Percentiles rank a stretch among this genome's conserved stretches.
These are phyloP conservation scores for Heliconius cydno DNA, from an alignment of 2,888 invertebrate species.

Conservation along the genomic window DNA sequence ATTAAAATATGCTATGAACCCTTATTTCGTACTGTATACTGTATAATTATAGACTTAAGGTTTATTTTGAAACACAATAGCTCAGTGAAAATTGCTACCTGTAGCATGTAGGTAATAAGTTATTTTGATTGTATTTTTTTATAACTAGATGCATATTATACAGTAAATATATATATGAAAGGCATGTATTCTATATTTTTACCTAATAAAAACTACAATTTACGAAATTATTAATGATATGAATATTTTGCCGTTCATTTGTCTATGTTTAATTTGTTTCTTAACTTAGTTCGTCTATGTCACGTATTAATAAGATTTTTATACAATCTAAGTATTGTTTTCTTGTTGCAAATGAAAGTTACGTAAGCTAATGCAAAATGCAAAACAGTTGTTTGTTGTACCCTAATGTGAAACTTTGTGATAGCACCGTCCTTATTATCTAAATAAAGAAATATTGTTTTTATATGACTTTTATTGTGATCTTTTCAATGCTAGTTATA, in stretches of 20 bases:
- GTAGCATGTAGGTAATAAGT: background rate
- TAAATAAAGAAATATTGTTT: constrained; percentile 42
- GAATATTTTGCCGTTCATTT: background rate
- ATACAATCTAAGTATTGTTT: background rate
- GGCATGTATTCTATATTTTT: too few relatives aligned
- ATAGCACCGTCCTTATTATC: constrained; percentile 50
- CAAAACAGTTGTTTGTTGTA: background rate
- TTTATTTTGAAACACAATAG: background rate
- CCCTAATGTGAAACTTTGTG: constrained; percentile 44
- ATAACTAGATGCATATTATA: too few relatives aligned
- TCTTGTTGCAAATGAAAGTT: background rate
- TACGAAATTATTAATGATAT: background rate
- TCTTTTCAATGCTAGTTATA: background rate
- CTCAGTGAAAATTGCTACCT: background rate
- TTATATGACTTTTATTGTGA: constrained; percentile 6
- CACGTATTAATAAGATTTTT: background rate
- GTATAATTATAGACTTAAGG: background rate
- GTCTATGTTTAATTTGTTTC: background rate
- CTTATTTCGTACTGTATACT: background rate
- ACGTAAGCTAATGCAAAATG: background rate
- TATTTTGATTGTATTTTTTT: background rate
- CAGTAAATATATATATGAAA: too few relatives aligned
- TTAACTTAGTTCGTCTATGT: background rate
- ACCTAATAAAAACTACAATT: too few relatives aligned
- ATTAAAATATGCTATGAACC: background rate